Percentiles rank a stretch among this genome's conserved stretches.
These are phyloP conservation scores for Prolemur simus DNA, from an alignment of 2,113 vertebrate genomes.

Conservation along the genomic window DNA sequence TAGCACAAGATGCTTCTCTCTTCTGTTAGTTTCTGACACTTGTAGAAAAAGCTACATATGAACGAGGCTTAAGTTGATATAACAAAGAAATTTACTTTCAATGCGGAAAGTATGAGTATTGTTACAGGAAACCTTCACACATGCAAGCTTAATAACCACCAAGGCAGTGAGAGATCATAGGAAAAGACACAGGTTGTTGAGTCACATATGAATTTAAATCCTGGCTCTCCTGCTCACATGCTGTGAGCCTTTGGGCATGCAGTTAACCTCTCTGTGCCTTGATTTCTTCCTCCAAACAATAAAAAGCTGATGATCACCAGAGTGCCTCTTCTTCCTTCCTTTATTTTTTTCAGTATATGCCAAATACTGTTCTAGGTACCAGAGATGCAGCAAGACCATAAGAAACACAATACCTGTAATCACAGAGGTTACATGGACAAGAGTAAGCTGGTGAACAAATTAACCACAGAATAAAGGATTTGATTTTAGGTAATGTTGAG, in stretches of 20 bases:
- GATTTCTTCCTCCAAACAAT: neutral
- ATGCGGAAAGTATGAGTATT: neutral
- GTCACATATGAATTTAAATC: neutral
- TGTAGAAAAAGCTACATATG: neutral
- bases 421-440: neutral
- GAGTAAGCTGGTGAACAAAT: neutral
- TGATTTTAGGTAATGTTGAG: neutral
- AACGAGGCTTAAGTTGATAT: neutral
- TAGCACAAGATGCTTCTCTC: neutral
- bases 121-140: neutral
- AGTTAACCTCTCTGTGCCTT: neutral
- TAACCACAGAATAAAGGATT: neutral
- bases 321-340: neutral
- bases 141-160: neutral
- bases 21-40: neutral
- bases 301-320: neutral
- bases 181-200: accelerated
- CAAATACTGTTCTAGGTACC: too few species aligned
- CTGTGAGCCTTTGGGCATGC: neutral
- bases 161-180: neutral
- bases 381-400: too few species aligned
- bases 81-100: neutral
- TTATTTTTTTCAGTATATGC: neutral
- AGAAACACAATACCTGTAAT: neutral
- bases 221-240: neutral